Percentiles rank a stretch among this genome's conserved stretches.
Evolutionary conservation across 2,797 vertebrate species (phyloP).

Genomic region (Arctocebus calabarensis): DNA sequence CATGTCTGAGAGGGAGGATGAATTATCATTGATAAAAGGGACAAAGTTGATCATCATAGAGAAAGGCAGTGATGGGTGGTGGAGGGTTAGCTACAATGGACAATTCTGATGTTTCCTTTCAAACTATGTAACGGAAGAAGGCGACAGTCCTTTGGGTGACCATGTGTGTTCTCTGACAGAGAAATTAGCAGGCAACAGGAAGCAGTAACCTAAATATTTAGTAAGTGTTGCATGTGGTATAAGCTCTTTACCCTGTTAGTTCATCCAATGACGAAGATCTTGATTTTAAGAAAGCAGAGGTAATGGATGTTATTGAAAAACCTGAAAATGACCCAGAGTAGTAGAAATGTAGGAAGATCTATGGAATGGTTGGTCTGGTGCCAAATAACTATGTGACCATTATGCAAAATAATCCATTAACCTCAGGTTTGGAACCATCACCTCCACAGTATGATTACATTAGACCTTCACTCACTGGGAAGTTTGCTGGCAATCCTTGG

Average conservation of each 20-base stretch:
- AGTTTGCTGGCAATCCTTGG: constrained; percentile 95
- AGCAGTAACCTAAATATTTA: constrained; percentile 91
- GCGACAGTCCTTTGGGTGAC: constrained; percentile 92
- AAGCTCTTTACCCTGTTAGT: constrained; percentile 95
- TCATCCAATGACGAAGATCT: constrained; percentile 95
- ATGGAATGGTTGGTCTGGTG: constrained; percentile 94
- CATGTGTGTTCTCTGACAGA: constrained; percentile 92
- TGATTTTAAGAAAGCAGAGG: constrained; percentile 94
- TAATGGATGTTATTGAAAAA: constrained; percentile 97
- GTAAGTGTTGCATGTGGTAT: constrained; percentile 92
- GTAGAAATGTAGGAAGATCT: constrained; percentile 96
- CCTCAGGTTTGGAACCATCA: constrained; percentile 90
- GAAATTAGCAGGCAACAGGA: constrained; percentile 90
- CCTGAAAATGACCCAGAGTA: constrained; percentile 96
- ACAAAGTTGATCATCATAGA: constrained; percentile 96
- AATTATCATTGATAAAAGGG: constrained; percentile 94
- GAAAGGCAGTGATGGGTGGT: constrained; percentile 97
- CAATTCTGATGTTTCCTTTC: constrained; percentile 95
- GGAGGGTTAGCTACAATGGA: constrained; percentile 94
- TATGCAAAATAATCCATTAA: constrained; percentile 90
- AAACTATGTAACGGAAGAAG: constrained; percentile 95
- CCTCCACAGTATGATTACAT: constrained; percentile 96
- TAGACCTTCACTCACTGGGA: constrained; percentile 91
- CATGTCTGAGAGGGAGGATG: constrained; percentile 94
- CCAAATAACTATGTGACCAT: constrained; percentile 96